These are phyloP conservation scores for Drosophila nr. medialis DNA, from an alignment of 2,888 invertebrate species.

Conservation along the genomic window DNA sequence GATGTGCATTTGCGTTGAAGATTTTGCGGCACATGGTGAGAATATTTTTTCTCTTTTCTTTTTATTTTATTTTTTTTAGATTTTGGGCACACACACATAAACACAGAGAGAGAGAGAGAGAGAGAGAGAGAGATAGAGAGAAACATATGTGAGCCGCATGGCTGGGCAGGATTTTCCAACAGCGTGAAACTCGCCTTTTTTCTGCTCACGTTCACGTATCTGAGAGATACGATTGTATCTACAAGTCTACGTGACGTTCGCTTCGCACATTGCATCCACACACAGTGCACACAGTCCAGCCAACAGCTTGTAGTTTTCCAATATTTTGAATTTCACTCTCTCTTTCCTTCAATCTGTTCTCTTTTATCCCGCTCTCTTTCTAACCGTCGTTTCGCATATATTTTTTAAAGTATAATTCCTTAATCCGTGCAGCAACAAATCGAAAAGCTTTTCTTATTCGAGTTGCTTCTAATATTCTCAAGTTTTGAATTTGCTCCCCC, in stretches of 20 bases:
- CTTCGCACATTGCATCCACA: neutral
- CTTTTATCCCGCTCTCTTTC: neutral
- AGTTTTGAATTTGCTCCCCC: neutral
- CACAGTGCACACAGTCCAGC: neutral
- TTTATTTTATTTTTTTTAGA: neutral
- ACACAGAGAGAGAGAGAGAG: neutral
- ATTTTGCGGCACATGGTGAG: constrained; percentile 47
- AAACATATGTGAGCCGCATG: constrained; percentile 43
- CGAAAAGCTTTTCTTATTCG: neutral
- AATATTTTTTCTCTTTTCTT: constrained; percentile 27
- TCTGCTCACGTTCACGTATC: constrained; percentile 21
- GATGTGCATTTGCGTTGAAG: constrained; percentile 51
- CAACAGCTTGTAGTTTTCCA: neutral
- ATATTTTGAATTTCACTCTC: neutral
- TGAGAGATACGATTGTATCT: constrained; percentile 20
- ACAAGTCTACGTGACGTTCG: constrained; percentile 12
- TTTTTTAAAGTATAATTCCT: neutral
- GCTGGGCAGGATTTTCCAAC: constrained; percentile 43
- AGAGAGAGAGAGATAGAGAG: neutral
- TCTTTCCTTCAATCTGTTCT: neutral
- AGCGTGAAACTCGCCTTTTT: constrained; percentile 16
- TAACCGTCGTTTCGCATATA: neutral
- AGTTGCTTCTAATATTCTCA: neutral
- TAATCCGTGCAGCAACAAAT: neutral
- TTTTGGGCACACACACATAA: constrained; percentile 2